phyloP scores from a whole-genome alignment of 2,888 invertebrate genomes.

The Anagyrus pseudococci region DNA sequence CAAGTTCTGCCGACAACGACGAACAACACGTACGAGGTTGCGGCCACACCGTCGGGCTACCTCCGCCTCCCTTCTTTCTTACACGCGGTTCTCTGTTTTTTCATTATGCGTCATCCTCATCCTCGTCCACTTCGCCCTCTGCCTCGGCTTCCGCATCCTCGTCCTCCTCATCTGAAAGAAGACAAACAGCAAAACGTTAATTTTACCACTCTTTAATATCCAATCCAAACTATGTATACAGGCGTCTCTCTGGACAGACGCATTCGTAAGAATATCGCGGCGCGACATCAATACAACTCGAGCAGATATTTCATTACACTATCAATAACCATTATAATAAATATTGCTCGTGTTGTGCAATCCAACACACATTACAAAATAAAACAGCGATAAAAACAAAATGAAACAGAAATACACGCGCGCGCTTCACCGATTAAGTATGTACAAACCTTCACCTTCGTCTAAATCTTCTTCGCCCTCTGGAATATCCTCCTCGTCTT shows the following conservation, averaged over 20 bases:
- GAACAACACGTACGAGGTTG: slow-evolving; percentile 27
- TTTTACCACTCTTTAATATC: neutral
- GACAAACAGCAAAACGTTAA: neutral
- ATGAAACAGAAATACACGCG: neutral
- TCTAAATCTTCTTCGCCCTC: slow-evolving; percentile 65
- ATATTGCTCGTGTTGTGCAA: too few species aligned
- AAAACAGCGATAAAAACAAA: neutral
- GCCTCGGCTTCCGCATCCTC: slow-evolving; percentile 54
- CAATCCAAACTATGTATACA: neutral
- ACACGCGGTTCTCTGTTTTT: slow-evolving; percentile 52
- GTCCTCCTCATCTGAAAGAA: slow-evolving; percentile 56
- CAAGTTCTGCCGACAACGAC: slow-evolving; percentile 14
- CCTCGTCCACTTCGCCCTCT: slow-evolving; percentile 54
- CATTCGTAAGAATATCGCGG: too few species aligned
- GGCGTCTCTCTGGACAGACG: too few species aligned
- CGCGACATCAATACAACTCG: too few species aligned
- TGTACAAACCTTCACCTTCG: too few species aligned
- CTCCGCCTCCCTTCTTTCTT: slow-evolving; percentile 56
- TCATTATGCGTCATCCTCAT: slow-evolving; percentile 61
- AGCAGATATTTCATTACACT: too few species aligned
- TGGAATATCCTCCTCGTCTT: slow-evolving; percentile 74
- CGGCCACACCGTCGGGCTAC: slow-evolving; percentile 49
- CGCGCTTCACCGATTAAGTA: too few species aligned
- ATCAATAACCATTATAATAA: too few species aligned
- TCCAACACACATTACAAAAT: too few species aligned